Percentiles rank a stretch among this genome's conserved stretches.
Conservation (phyloP, 2,797 vertebrate species). For the Crocodylus rhombifer region DNA sequence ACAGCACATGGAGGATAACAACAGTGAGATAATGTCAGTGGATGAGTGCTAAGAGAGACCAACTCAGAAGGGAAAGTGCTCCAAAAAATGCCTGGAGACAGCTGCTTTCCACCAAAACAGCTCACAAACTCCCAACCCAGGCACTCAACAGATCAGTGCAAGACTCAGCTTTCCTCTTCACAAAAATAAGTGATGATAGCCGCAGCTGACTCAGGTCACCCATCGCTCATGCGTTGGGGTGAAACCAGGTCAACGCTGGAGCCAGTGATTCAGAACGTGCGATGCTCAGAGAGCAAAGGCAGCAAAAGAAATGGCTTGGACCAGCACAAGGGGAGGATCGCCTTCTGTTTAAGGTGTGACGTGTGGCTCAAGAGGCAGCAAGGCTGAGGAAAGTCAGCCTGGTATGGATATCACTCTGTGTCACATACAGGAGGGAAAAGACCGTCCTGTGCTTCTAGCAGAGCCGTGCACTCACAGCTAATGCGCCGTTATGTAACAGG, state of each 20-base stretch:
- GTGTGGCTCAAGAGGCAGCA: background rate
- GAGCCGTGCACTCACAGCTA: background rate
- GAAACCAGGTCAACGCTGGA: background rate
- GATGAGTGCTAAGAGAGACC: background rate
- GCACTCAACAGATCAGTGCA: background rate
- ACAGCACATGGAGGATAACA: background rate
- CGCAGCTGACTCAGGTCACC: background rate
- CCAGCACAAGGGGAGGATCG: background rate
- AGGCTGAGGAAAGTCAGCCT: background rate
- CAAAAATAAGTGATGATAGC: background rate
- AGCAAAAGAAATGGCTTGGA: background rate
- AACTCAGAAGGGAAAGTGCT: fast-evolving
- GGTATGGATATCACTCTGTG: no score
- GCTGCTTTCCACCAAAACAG: background rate
- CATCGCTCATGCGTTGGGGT: background rate
- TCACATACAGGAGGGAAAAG: background rate
- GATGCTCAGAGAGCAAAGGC: background rate
- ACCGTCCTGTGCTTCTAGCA: background rate
- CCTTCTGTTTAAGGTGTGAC: background rate
- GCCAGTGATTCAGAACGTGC: background rate
- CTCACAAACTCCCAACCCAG: background rate
- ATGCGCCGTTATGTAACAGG: background rate
- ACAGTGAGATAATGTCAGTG: background rate
- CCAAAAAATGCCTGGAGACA: background rate
- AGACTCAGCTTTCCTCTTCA: background rate